Evolutionary conservation across 2,113 vertebrate genomes (phyloP).

Genomic region (Chrysochloris asiatica): DNA sequence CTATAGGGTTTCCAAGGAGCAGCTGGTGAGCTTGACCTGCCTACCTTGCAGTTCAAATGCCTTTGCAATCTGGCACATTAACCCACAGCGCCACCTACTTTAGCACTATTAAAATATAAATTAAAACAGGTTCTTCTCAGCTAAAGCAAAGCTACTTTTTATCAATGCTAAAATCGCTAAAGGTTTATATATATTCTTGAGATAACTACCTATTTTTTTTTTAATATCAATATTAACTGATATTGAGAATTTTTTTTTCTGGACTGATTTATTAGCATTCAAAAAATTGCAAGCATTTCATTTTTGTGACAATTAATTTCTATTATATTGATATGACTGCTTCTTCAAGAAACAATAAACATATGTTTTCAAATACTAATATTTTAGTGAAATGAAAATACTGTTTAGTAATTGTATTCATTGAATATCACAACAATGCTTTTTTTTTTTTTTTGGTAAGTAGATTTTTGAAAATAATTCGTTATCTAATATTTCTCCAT

Average conservation of each 20-base stretch:
- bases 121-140: not conserved
- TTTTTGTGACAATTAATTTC: conserved; percentile 18
- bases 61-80: no score
- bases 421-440: not conserved
- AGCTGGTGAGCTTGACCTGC: no score
- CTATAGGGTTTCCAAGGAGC: no score
- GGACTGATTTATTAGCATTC: no score
- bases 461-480: conserved; percentile 6
- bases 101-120: no score
- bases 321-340: conserved; percentile 28
- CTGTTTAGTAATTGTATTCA: not conserved
- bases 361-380: not conserved
- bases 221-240: conserved; percentile 24
- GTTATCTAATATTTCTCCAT: not conserved
- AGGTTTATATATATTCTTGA: conserved; percentile 9
- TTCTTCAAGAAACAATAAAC: conserved; percentile 30
- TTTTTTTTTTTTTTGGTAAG: not conserved
- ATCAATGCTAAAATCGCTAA: not conserved
- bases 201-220: not conserved
- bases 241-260: not conserved
- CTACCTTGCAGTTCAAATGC: no score
- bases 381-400: conserved; percentile 26
- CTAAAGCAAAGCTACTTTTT: conserved; percentile 10
- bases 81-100: no score
- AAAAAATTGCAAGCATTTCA: no score